Conservation (phyloP, 2,888 invertebrate species). For the Plebejus argus region DNA sequence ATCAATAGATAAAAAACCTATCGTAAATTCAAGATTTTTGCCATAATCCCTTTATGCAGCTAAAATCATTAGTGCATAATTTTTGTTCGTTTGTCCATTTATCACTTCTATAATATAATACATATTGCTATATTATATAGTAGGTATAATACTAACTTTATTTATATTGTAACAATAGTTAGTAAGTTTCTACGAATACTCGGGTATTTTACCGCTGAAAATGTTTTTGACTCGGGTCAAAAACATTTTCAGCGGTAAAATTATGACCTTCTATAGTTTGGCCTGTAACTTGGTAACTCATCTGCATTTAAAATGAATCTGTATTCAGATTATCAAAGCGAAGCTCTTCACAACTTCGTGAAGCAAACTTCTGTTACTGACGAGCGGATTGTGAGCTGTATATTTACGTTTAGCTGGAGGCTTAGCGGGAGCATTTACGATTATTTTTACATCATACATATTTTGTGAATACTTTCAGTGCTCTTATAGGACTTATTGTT, state of each 20-base stretch:
- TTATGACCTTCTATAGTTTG: neutral
- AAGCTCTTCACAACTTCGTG: conserved; percentile 10
- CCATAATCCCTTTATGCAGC: too few species aligned
- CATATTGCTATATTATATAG: too few species aligned
- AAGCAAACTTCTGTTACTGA: conserved; percentile 23
- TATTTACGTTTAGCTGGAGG: neutral
- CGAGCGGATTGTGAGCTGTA: conserved; percentile 4
- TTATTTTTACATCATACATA: neutral
- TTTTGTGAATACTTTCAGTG: neutral
- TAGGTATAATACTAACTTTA: too few species aligned
- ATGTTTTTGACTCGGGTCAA: neutral
- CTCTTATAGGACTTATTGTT: neutral
- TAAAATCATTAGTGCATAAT: too few species aligned
- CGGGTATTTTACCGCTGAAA: neutral
- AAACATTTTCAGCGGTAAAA: neutral
- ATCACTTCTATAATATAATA: too few species aligned
- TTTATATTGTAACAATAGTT: too few species aligned
- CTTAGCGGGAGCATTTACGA: neutral
- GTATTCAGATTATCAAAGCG: conserved; percentile 24
- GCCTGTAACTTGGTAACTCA: neutral
- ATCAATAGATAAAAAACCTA: neutral
- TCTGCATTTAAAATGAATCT: conserved; percentile 23
- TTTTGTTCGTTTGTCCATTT: too few species aligned
- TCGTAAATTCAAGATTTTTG: too few species aligned
- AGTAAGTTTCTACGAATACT: too few species aligned